phyloP scores from a whole-genome alignment of 2,797 vertebrate genomes.

The Melanotaenia pygmaea region DNA sequence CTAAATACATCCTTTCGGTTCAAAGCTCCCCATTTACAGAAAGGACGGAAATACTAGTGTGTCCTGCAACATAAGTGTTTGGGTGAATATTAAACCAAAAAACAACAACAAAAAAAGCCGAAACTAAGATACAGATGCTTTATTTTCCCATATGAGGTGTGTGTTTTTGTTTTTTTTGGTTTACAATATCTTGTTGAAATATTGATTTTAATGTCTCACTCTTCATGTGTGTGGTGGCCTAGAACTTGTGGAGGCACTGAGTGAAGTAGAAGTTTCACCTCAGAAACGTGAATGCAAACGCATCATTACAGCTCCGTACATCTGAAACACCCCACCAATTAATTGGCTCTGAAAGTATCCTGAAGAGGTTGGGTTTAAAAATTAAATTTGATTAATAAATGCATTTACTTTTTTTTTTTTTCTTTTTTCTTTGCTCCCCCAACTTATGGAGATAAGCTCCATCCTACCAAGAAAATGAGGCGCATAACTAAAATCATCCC shows the following conservation, averaged over 20 bases:
- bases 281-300: constrained; percentile 41
- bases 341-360: not conserved
- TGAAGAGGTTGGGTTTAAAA: constrained; percentile 31
- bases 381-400: constrained; percentile 19
- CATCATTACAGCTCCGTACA: constrained; percentile 4
- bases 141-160: constrained; percentile 64
- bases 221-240: constrained; percentile 44
- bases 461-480: constrained; percentile 52
- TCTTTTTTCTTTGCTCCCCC: not conserved
- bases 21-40: constrained; percentile 18
- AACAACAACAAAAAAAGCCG: constrained; percentile 13
- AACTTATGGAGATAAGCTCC: constrained; percentile 12
- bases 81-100: constrained; percentile 66
- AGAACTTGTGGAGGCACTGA: constrained; percentile 63
- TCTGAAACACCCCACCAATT: not conserved
- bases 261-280: constrained; percentile 59
- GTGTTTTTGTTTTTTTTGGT: constrained; percentile 59
- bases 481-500: constrained; percentile 54
- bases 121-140: constrained; percentile 67
- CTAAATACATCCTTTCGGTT: constrained; percentile 45
- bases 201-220: constrained; percentile 60
- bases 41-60: constrained; percentile 25
- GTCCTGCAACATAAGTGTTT: constrained; percentile 35
- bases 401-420: constrained; percentile 10
- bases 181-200: constrained; percentile 68